Conservation (phyloP, 2,888 invertebrate genomes). For the Drosophila ezoana region DNA sequence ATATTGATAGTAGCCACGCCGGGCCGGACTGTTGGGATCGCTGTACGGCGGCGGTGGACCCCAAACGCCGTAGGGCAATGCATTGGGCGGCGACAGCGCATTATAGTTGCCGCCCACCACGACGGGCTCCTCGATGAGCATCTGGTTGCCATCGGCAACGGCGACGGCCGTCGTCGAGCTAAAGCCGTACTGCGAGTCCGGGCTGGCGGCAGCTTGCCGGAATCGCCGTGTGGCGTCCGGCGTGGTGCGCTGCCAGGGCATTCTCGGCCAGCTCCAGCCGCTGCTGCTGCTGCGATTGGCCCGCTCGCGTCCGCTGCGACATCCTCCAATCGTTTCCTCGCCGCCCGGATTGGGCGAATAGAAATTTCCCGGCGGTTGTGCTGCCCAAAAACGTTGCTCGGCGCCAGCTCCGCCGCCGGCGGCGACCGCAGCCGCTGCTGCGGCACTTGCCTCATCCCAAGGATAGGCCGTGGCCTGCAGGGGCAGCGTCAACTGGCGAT, state of each 20-base stretch:
- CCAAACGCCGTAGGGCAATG: conserved; percentile 89
- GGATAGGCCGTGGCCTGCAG: conserved; percentile 86
- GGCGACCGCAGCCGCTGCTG: conserved; percentile 84
- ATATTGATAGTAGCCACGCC: conserved; percentile 85
- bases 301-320: conserved; percentile 54
- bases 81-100: conserved; percentile 85
- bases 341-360: conserved; percentile 93
- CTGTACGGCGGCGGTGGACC: conserved; percentile 96
- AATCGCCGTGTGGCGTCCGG: conserved; percentile 83
- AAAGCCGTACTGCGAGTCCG: conserved; percentile 94
- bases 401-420: conserved; percentile 65
- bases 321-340: conserved; percentile 69
- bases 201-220: conserved; percentile 89
- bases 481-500: conserved; percentile 86
- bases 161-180: conserved; percentile 84
- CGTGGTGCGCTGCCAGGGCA: conserved; percentile 89
- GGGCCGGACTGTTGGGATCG: conserved; percentile 90
- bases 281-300: conserved; percentile 72
- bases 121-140: conserved; percentile 74
- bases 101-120: conserved; percentile 60
- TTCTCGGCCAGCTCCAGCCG: conserved; percentile 90
- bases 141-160: conserved; percentile 68
- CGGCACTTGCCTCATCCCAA: conserved; percentile 86
- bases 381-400: conserved; percentile 86
- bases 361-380: conserved; percentile 89